These are phyloP conservation scores for Agrochola litura DNA, from an alignment of 2,888 invertebrate species.

Conservation along the genomic window DNA sequence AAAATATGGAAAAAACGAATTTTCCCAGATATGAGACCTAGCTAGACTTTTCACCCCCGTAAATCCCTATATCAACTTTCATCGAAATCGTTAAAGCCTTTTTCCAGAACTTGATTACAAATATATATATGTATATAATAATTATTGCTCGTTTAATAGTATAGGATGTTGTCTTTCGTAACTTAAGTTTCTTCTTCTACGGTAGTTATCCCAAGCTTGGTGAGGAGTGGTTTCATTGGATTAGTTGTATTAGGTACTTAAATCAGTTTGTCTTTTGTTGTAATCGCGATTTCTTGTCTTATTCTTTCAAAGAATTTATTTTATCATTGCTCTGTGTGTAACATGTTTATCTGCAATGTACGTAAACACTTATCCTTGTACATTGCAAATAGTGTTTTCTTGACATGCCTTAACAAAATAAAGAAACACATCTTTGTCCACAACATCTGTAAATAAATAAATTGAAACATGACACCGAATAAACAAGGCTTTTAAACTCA, in stretches of 20 bases:
- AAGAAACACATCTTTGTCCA: neutral
- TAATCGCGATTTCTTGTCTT: neutral
- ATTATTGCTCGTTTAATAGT: no score
- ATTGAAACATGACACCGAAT: slow-evolving; percentile 5
- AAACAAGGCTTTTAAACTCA: slow-evolving; percentile 20
- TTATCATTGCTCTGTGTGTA: neutral
- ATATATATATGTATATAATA: no score
- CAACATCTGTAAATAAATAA: slow-evolving; percentile 26
- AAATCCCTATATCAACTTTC: no score
- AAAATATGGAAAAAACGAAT: no score
- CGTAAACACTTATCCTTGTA: neutral
- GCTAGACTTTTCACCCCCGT: no score
- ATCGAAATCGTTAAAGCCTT: no score
- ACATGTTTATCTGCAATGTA: neutral
- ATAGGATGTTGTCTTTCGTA: neutral
- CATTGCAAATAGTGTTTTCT: neutral
- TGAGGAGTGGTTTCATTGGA: neutral
- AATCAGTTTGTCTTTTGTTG: neutral
- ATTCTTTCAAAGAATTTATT: neutral
- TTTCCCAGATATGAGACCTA: no score
- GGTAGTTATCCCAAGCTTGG: neutral
- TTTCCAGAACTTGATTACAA: no score
- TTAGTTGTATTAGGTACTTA: neutral
- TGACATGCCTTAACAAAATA: neutral
- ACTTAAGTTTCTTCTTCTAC: neutral